Percentiles rank a stretch among this genome's conserved stretches.
phyloP scores from a whole-genome alignment of 2,888 invertebrate species.

The Trissolcus japonicus region DNA sequence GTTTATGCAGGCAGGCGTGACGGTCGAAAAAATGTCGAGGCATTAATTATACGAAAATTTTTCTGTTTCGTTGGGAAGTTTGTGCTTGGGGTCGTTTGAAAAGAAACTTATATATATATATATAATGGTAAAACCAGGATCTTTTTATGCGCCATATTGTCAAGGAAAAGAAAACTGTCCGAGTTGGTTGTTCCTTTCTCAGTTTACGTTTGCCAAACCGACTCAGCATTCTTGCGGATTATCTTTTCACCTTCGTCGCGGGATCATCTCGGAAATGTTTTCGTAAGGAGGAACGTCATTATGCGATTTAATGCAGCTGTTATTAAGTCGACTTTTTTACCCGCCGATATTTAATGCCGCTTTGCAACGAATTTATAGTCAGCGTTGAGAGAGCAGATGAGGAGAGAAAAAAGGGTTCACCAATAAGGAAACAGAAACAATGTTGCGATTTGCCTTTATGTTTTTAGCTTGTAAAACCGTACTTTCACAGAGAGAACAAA shows the following conservation, averaged over 20 bases:
- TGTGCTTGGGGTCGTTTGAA: slow-evolving; percentile 27
- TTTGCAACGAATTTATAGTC: slow-evolving; percentile 4
- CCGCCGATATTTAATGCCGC: slow-evolving; percentile 23
- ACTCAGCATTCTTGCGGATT: slow-evolving; percentile 54
- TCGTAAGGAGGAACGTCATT: slow-evolving; percentile 37
- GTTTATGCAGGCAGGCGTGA: slow-evolving; percentile 29
- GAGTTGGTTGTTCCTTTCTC: slow-evolving; percentile 58
- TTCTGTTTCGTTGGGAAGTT: slow-evolving; percentile 23
- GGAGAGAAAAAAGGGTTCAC: neutral
- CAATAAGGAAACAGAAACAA: neutral
- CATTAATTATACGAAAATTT: slow-evolving; percentile 43
- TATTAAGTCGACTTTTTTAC: slow-evolving; percentile 20
- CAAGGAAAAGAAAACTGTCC: slow-evolving; percentile 30
- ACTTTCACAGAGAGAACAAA: too few relatives aligned
- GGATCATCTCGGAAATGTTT: slow-evolving; percentile 60
- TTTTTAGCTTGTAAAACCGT: too few relatives aligned
- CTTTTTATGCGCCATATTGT: slow-evolving; percentile 38
- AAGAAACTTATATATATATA: slow-evolving; percentile 26
- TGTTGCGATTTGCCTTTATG: too few relatives aligned
- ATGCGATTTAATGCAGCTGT: slow-evolving; percentile 43
- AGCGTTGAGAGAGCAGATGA: neutral
- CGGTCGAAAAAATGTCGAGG: slow-evolving; percentile 19
- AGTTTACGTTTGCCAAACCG: slow-evolving; percentile 59
- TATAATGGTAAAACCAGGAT: slow-evolving; percentile 23
- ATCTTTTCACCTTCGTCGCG: slow-evolving; percentile 50